Conservation (phyloP, 2,113 vertebrate genomes). For the Nycticebus coucang region DNA sequence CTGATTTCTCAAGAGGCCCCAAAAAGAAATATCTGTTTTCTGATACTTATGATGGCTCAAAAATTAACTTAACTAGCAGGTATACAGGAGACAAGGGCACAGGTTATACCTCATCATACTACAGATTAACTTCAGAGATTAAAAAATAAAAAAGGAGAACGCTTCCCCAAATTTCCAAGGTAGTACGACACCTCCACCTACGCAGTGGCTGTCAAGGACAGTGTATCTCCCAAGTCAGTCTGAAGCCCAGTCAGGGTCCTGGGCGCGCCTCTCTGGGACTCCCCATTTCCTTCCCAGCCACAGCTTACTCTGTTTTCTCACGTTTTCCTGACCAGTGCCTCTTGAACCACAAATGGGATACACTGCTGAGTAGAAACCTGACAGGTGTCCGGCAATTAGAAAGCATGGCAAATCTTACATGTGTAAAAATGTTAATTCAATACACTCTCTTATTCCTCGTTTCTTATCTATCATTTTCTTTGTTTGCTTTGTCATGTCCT, state of each 20-base stretch:
- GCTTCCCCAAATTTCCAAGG: neutral
- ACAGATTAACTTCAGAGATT: conserved; percentile 31
- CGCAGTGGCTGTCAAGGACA: conserved; percentile 10
- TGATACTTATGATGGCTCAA: neutral
- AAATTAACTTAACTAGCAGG: neutral
- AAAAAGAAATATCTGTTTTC: neutral
- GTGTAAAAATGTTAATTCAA: neutral
- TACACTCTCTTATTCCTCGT: neutral
- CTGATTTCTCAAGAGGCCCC: neutral
- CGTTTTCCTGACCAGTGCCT: neutral
- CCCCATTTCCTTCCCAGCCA: neutral
- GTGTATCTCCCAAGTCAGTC: neutral
- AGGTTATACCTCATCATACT: neutral
- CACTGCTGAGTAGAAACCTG: neutral
- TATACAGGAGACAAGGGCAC: neutral
- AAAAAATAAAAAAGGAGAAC: neutral
- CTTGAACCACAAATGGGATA: neutral
- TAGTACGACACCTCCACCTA: conserved; percentile 66
- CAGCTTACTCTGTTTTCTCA: neutral
- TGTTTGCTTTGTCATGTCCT: neutral
- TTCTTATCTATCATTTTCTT: neutral
- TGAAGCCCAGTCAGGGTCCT: neutral
- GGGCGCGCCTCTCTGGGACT: accelerated
- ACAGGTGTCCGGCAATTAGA: neutral
- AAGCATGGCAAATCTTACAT: neutral